Percentiles rank a stretch among this genome's conserved stretches.
These are phyloP conservation scores for Oscheius myriophilus DNA, from an alignment of 2,888 invertebrate genomes.

Conservation along the genomic window DNA sequence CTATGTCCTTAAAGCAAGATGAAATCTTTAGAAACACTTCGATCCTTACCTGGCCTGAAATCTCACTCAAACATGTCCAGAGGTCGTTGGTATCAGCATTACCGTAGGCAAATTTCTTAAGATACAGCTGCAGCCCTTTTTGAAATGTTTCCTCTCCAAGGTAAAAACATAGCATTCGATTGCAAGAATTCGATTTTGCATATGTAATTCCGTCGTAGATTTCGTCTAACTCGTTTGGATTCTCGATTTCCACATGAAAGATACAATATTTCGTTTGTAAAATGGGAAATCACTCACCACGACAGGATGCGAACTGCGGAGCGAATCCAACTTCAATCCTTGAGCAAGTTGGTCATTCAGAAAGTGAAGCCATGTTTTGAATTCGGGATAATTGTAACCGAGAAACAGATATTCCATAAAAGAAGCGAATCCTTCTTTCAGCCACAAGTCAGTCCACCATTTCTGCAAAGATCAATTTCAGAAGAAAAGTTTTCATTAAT, in stretches of 20 bases:
- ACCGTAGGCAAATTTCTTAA: slow-evolving; percentile 85
- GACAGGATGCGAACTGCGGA: slow-evolving; percentile 89
- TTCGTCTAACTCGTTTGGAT: slow-evolving; percentile 94
- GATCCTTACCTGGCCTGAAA: slow-evolving; percentile 76
- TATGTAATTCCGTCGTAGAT: slow-evolving; percentile 95
- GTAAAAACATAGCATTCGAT: slow-evolving; percentile 89
- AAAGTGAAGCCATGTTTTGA: slow-evolving; percentile 96
- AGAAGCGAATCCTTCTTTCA: slow-evolving; percentile 94
- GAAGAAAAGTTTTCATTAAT: slow-evolving; percentile 3
- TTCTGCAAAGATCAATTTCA: slow-evolving; percentile 48
- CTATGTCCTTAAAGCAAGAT: slow-evolving; percentile 79
- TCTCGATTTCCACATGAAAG: slow-evolving; percentile 81
- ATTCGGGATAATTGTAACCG: slow-evolving; percentile 90
- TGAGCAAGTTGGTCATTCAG: slow-evolving; percentile 86
- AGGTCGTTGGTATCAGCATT: slow-evolving; percentile 93
- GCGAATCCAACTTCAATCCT: slow-evolving; percentile 82
- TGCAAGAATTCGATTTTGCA: slow-evolving; percentile 91
- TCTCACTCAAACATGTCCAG: slow-evolving; percentile 88
- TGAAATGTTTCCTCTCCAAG: slow-evolving; percentile 82
- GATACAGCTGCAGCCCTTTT: slow-evolving; percentile 89
- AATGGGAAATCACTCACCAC: slow-evolving; percentile 77
- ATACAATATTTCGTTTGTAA: too few species aligned
- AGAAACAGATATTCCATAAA: slow-evolving; percentile 95
- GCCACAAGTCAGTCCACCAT: slow-evolving; percentile 80
- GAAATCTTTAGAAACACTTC: background rate